Percentiles rank a stretch among this genome's conserved stretches.
phyloP scores from a whole-genome alignment of 1,140 invertebrate species.

The Drosophila ironensis region DNA sequence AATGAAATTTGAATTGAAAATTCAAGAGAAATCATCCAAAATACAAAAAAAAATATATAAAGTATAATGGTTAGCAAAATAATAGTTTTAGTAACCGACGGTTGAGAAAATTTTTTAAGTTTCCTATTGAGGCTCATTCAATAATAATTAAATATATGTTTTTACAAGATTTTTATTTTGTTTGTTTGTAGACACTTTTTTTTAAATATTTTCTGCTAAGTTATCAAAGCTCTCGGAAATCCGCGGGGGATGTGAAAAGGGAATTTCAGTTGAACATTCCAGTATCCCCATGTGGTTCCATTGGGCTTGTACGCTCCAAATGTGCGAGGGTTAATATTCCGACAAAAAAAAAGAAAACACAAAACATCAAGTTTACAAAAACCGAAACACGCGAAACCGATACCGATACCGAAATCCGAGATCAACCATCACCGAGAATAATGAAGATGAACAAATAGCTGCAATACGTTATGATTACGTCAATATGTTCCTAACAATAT shows the following conservation, averaged over 20 bases:
- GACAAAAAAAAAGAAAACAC: not conserved
- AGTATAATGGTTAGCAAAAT: conserved; percentile 71
- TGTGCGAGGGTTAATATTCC: conserved; percentile 36
- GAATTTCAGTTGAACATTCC: conserved; percentile 5
- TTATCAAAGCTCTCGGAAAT: conserved; percentile 14
- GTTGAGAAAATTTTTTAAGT: conserved; percentile 79
- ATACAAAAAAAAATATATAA: conserved; percentile 13
- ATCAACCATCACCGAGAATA: conserved; percentile 18
- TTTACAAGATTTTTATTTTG: conserved; percentile 32
- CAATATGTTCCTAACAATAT: conserved; percentile 82
- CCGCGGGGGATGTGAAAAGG: not conserved
- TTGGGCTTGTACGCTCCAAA: too few relatives aligned
- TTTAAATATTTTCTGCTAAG: conserved; percentile 28
- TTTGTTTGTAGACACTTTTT: conserved; percentile 32
- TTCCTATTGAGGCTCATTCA: conserved; percentile 81
- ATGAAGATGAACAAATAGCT: conserved; percentile 69
- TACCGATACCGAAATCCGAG: conserved; percentile 25
- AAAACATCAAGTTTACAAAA: not conserved
- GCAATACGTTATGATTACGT: conserved; percentile 82
- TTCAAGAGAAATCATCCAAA: conserved; percentile 18
- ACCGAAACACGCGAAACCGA: conserved; percentile 12
- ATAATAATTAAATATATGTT: conserved; percentile 23
- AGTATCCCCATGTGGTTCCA: not conserved
- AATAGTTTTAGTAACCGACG: conserved; percentile 72
- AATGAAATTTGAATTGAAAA: conserved; percentile 19